A percentile compares a stretch with the other conserved stretches of the same genome.
These are phyloP conservation scores for Drosophila prolongata DNA, from an alignment of 2,888 invertebrate species.

Conservation along the genomic window DNA sequence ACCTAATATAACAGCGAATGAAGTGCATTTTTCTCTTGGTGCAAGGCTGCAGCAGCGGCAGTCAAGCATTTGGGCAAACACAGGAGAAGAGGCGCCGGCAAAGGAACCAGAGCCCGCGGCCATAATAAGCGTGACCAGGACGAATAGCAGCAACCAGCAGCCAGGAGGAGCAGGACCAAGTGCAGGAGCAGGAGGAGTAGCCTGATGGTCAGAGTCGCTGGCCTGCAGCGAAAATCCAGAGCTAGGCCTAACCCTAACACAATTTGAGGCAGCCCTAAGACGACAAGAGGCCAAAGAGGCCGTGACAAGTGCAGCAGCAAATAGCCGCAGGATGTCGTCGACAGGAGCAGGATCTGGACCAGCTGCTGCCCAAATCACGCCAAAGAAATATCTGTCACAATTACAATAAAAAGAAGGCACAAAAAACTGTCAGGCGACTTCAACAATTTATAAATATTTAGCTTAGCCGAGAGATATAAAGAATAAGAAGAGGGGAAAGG, in stretches of 20 bases:
- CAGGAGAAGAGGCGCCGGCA: conserved; percentile 62
- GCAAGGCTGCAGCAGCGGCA: conserved; percentile 45
- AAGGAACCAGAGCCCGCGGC: conserved; percentile 65
- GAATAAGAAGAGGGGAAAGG: conserved; percentile 23
- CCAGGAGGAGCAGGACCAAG: conserved; percentile 4
- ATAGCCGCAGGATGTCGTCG: conserved; percentile 59
- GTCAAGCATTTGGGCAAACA: conserved; percentile 77
- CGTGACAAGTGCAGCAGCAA: conserved; percentile 73
- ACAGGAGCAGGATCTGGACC: conserved; percentile 12
- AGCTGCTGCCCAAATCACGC: conserved; percentile 53
- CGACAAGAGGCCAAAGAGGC: conserved; percentile 55
- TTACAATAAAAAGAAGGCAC: conserved; percentile 30
- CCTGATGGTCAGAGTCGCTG: conserved; percentile 29
- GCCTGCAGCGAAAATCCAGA: conserved; percentile 59
- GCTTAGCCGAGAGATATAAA: conserved; percentile 47
- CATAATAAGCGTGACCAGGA: conserved; percentile 77
- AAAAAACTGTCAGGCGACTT: conserved; percentile 54
- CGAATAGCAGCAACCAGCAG: conserved; percentile 21
- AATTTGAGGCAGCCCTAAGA: conserved; percentile 73
- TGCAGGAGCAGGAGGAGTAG: conserved; percentile 8
- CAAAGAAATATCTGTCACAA: conserved; percentile 57
- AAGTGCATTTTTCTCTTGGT: conserved; percentile 9
- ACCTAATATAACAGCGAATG: not conserved
- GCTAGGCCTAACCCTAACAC: conserved; percentile 73
- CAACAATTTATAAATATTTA: conserved; percentile 83